These are phyloP conservation scores for Trimorus sp. DNA, from an alignment of 2,888 invertebrate genomes.

Conservation along the genomic window DNA sequence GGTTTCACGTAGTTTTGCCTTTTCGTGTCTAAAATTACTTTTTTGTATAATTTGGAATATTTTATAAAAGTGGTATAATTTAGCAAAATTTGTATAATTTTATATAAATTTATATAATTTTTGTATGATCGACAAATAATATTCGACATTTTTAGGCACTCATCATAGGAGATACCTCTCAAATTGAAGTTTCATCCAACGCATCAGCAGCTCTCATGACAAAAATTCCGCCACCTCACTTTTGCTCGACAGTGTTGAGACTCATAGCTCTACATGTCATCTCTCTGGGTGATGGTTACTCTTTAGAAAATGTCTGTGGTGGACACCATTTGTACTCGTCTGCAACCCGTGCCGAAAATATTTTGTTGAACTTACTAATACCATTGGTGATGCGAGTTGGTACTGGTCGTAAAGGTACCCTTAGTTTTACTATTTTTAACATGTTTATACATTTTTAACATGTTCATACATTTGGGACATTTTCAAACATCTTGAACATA, in stretches of 20 bases:
- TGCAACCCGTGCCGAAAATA: constrained; percentile 96
- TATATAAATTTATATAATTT: too few species aligned
- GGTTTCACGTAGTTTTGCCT: too few species aligned
- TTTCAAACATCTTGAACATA: too few species aligned
- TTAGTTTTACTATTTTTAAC: neutral
- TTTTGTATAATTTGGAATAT: too few species aligned
- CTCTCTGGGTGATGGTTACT: constrained; percentile 94
- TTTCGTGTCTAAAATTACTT: too few species aligned
- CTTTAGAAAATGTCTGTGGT: constrained; percentile 97
- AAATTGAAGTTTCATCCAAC: constrained; percentile 91
- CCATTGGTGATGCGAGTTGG: constrained; percentile 97
- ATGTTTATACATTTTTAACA: too few species aligned
- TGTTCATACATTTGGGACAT: too few species aligned
- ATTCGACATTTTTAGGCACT: constrained; percentile 83
- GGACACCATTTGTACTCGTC: constrained; percentile 93
- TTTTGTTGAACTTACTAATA: constrained; percentile 97
- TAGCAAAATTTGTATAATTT: too few species aligned
- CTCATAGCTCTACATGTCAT: constrained; percentile 97
- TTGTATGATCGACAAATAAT: neutral
- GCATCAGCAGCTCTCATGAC: constrained; percentile 91
- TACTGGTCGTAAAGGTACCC: constrained; percentile 93
- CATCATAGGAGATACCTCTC: constrained; percentile 89
- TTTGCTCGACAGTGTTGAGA: constrained; percentile 97
- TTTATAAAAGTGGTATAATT: too few species aligned
- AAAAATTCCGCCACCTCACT: constrained; percentile 96